Percentiles rank a stretch among this genome's conserved stretches.
phyloP scores from a whole-genome alignment of 92 coral and sea anemone species.

The Blastomussa wellsi region DNA sequence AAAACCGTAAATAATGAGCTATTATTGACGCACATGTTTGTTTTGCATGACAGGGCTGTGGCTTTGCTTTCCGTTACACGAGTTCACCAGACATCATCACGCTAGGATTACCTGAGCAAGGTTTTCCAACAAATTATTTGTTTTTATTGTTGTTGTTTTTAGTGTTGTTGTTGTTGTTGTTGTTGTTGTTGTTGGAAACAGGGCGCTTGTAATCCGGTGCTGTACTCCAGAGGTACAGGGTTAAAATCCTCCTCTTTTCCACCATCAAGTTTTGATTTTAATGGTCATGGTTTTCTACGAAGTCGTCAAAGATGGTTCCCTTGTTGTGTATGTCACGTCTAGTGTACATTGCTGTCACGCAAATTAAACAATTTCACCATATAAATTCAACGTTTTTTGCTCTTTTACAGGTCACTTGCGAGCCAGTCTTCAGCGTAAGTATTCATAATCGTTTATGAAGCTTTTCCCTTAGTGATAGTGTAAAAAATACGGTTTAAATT shows the following conservation, averaged over 20 bases:
- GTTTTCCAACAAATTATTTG: constrained; percentile 14
- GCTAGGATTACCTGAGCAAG: constrained; percentile 80
- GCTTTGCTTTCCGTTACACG: constrained; percentile 94
- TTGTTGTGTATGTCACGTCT: no score
- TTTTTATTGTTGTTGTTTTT: background rate
- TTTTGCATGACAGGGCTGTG: constrained; percentile 80
- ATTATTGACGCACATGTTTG: background rate
- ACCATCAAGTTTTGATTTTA: no score
- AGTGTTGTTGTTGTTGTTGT: no score
- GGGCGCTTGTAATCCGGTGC: no score
- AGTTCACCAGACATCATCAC: constrained; percentile 79
- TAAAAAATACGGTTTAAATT: background rate
- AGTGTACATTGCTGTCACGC: no score
- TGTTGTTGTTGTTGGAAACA: no score
- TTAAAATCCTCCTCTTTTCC: no score
- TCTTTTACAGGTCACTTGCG: constrained; percentile 69
- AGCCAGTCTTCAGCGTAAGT: constrained; percentile 84
- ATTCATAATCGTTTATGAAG: background rate
- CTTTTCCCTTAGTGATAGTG: background rate
- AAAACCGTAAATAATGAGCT: no score
- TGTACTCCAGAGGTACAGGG: no score
- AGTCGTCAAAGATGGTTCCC: no score
- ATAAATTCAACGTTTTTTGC: background rate
- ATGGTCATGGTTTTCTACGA: no score
- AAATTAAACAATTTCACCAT: no score